phyloP scores from a whole-genome alignment of 2,113 vertebrate species.

The Xerus inauris region DNA sequence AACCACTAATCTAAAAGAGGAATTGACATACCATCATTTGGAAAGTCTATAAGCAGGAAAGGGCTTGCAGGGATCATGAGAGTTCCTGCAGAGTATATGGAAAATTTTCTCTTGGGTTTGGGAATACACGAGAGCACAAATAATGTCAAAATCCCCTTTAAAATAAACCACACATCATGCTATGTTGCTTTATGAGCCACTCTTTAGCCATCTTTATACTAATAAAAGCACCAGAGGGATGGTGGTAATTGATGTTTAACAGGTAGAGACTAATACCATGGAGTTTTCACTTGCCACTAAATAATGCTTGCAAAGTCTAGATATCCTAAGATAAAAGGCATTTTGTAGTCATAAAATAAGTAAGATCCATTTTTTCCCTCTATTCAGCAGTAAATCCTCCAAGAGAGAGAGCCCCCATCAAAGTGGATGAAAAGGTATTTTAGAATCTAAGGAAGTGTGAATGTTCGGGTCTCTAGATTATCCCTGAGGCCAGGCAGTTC shows the following conservation, averaged over 20 bases:
- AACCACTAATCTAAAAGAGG: constrained; percentile 21
- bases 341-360: constrained; percentile 68
- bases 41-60: constrained; percentile 55
- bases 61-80: constrained; percentile 32
- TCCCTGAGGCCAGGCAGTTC: background rate
- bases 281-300: constrained; percentile 70
- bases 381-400: constrained; percentile 35
- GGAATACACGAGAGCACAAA: constrained; percentile 20
- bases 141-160: constrained; percentile 46
- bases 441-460: background rate
- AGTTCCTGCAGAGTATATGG: constrained; percentile 55
- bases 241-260: constrained; percentile 41
- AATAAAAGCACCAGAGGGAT: constrained; percentile 46
- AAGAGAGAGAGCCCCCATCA: background rate
- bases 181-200: constrained; percentile 48
- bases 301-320: constrained; percentile 65
- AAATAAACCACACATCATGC: constrained; percentile 12
- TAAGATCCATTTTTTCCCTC: constrained; percentile 64
- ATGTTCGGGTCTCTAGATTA: background rate
- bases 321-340: constrained; percentile 66
- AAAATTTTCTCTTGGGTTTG: constrained; percentile 52
- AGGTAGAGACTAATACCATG: constrained; percentile 65
- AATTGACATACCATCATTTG: constrained; percentile 47
- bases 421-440: background rate
- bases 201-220: constrained; percentile 50